These are phyloP conservation scores for Drosophila subsilvestris DNA, from an alignment of 2,888 invertebrate genomes.

Conservation along the genomic window DNA sequence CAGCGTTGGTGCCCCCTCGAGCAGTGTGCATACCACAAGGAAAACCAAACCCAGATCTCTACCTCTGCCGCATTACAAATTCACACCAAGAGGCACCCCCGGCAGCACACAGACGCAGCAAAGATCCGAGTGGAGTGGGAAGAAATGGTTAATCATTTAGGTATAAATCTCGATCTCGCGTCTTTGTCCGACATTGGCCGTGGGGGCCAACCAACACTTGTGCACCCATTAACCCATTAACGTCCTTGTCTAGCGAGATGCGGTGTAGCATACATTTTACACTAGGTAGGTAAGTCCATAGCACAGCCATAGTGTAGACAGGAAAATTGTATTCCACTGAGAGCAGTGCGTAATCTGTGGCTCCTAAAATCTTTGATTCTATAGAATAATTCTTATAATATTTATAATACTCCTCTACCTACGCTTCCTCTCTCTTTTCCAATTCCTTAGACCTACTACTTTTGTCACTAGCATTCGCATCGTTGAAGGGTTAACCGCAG, in stretches of 20 bases:
- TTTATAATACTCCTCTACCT: no score
- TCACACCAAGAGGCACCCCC: slow-evolving; percentile 78
- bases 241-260: slow-evolving; percentile 23
- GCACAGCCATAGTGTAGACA: background rate
- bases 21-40: slow-evolving; percentile 42
- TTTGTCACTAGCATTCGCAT: background rate
- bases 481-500: background rate
- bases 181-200: slow-evolving; percentile 61
- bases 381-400: no score
- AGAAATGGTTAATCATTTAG: slow-evolving; percentile 78
- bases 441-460: background rate
- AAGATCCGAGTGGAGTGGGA: slow-evolving; percentile 19
- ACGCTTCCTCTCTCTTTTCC: background rate
- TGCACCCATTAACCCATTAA: slow-evolving; percentile 29
- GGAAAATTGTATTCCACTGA: background rate
- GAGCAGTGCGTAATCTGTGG: no score
- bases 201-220: slow-evolving; percentile 54
- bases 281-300: background rate
- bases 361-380: no score
- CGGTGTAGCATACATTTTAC: slow-evolving; percentile 6
- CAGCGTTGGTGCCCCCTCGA: slow-evolving; percentile 18
- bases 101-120: slow-evolving; percentile 14
- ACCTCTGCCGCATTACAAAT: slow-evolving; percentile 71
- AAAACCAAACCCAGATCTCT: slow-evolving; percentile 41
- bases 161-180: slow-evolving; percentile 68